Conservation (phyloP, 2,888 invertebrate genomes). For the Philhelius pedissequus region DNA sequence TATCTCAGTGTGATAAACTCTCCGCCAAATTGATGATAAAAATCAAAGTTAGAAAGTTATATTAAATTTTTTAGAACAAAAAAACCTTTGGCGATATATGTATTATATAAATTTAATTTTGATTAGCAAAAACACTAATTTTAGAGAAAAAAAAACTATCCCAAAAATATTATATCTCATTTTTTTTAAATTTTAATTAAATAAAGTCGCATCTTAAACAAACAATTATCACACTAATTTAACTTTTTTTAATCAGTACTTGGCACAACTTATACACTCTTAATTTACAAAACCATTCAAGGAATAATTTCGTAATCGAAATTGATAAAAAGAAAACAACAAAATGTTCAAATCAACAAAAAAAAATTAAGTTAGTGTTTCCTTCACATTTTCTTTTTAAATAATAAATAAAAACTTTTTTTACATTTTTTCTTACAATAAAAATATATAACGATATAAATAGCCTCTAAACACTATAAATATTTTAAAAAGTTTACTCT, state of each 20-base stretch:
- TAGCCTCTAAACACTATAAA: constrained; percentile 78
- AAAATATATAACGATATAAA: constrained; percentile 75
- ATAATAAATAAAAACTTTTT: constrained; percentile 64
- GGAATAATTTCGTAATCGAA: constrained; percentile 35
- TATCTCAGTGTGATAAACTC: constrained; percentile 62
- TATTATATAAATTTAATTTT: constrained; percentile 52
- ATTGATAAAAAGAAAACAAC: constrained; percentile 43
- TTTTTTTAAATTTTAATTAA: constrained; percentile 72
- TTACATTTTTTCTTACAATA: constrained; percentile 64
- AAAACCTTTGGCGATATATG: constrained; percentile 56
- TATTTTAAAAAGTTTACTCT: constrained; percentile 68
- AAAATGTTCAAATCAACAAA: constrained; percentile 56
- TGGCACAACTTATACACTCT: constrained; percentile 77
- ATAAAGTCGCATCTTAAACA: constrained; percentile 71
- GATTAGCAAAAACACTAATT: constrained; percentile 67
- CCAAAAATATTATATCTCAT: constrained; percentile 67
- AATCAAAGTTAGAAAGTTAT: constrained; percentile 49
- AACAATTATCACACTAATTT: constrained; percentile 79
- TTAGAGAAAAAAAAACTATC: constrained; percentile 60
- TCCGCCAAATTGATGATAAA: constrained; percentile 27
- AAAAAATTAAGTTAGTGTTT: constrained; percentile 35
- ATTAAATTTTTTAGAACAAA: constrained; percentile 33
- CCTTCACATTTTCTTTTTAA: constrained; percentile 40
- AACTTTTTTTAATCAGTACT: constrained; percentile 76
- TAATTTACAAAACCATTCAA: constrained; percentile 55